A percentile compares a stretch with the other conserved stretches of the same genome.
Evolutionary conservation across 2,113 vertebrate genomes (phyloP).

Genomic region (Passerina amoena): DNA sequence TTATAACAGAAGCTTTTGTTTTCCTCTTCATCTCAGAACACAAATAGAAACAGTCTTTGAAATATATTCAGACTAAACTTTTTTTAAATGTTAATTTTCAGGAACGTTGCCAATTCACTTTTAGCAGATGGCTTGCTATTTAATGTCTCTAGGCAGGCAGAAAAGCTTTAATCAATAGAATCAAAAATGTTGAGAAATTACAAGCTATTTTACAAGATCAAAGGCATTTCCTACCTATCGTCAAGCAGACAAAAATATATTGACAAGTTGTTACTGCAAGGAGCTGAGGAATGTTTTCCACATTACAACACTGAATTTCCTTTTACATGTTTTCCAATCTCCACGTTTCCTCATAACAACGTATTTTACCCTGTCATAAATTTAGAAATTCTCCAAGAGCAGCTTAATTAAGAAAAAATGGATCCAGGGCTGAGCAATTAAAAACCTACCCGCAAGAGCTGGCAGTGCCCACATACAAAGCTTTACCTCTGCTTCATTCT

Average conservation of each 20-base stretch:
- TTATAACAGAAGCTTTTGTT: not conserved
- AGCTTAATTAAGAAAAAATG: not conserved
- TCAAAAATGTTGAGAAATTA: constrained; percentile 68
- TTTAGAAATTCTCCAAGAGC: not conserved
- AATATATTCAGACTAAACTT: constrained; percentile 32
- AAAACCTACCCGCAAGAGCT: not conserved
- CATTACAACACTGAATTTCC: not conserved
- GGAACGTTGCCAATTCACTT: constrained; percentile 62
- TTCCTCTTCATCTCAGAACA: not conserved
- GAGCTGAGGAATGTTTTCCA: not conserved
- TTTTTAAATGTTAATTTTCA: constrained; percentile 13
- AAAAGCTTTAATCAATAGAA: constrained; percentile 76
- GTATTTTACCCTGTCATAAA: not conserved
- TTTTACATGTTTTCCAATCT: not conserved
- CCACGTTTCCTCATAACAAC: not conserved
- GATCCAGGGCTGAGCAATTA: not conserved
- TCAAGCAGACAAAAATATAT: constrained; percentile 70
- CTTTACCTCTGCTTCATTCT: not conserved
- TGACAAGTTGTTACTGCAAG: constrained; percentile 49
- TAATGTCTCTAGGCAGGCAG: constrained; percentile 61
- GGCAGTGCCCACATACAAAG: not conserved
- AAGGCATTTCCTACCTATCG: constrained; percentile 64
- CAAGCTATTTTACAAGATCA: constrained; percentile 52
- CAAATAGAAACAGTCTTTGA: constrained; percentile 32
- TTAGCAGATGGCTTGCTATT: constrained; percentile 57